Evolutionary conservation across 2,888 invertebrate genomes (phyloP), one percentile per base, ranked within the genome.

Genomic region (Drosophila macrospina): DNA sequence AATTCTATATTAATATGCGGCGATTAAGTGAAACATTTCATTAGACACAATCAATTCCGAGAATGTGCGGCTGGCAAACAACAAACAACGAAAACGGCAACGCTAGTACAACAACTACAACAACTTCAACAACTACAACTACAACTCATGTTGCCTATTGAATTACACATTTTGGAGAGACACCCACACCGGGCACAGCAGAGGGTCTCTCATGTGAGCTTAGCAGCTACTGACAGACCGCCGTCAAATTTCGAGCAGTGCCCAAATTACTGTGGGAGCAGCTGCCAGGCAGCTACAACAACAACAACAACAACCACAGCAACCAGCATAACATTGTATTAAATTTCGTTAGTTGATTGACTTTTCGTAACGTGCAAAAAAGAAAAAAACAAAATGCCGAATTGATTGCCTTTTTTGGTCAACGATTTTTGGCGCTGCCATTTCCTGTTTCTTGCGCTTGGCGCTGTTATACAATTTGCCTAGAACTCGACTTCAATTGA

Each of bases 331-430:
- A 84, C 81, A 84, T 86, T 86, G 86, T 84, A 84, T 84, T 86
- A 84, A 84, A 71, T 83, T 86, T 81, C 83, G 78, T 79, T 83
- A 81, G 86, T 78, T 84, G 74, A 72, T 83, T 79, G 81, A 81
- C 78, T 85, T 82, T 83, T 83, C 54, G 84, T 80, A 80, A 74
- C 77, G 44, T 69, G 72, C 67, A 66, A 68, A 85, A 77, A 37
- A 51, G 63, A 59, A 54, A 68, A 85, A 77, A 37, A 50, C 54
- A 66, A 57, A 54, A 8, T 41, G 32, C 20, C 13, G 5, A 65
- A 67, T 54, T 63, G 67, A 62, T 86, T 73, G 87, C 83, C 83
- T 84, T 83, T 81, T 86, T 81, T 77, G 86, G 86, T 69, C 83
- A 86, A 68, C 77, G 34, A 37, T 37, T 66, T 75, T 77, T 73